Conservation (phyloP, 2,888 invertebrate genomes). For the Vandiemenella viatica region DNA sequence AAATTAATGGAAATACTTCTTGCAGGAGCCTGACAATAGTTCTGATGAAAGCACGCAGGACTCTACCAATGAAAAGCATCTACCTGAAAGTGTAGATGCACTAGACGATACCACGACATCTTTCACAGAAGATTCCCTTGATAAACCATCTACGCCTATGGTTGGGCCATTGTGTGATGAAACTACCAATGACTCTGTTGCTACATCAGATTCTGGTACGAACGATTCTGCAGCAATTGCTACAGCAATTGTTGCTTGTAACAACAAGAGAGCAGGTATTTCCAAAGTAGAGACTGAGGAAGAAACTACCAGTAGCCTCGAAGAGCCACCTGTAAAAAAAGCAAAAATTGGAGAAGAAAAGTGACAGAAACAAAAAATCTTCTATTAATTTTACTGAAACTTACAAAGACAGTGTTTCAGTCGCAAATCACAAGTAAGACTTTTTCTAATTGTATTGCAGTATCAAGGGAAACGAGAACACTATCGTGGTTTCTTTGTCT, state of each 20-base stretch:
- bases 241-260: constrained; percentile 5
- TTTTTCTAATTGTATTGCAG: background rate
- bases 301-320: constrained; percentile 9
- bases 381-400: constrained; percentile 8
- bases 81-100: constrained; percentile 28
- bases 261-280: background rate
- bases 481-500: background rate
- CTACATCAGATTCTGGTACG: constrained; percentile 20
- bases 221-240: constrained; percentile 15
- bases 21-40: constrained; percentile 26
- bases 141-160: constrained; percentile 45
- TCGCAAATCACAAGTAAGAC: background rate
- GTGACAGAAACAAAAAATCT: constrained; percentile 12
- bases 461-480: background rate
- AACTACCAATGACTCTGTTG: constrained; percentile 22
- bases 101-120: constrained; percentile 57
- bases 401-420: constrained; percentile 6
- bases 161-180: constrained; percentile 17
- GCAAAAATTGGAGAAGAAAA: constrained; percentile 10
- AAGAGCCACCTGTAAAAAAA: constrained; percentile 13
- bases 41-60: constrained; percentile 71
- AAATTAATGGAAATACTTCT: no score
- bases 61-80: constrained; percentile 33
- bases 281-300: constrained; percentile 1
- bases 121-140: constrained; percentile 59